Evolutionary conservation across 1,140 invertebrate species (phyloP).

Genomic region (Drosophila lacertosa): DNA sequence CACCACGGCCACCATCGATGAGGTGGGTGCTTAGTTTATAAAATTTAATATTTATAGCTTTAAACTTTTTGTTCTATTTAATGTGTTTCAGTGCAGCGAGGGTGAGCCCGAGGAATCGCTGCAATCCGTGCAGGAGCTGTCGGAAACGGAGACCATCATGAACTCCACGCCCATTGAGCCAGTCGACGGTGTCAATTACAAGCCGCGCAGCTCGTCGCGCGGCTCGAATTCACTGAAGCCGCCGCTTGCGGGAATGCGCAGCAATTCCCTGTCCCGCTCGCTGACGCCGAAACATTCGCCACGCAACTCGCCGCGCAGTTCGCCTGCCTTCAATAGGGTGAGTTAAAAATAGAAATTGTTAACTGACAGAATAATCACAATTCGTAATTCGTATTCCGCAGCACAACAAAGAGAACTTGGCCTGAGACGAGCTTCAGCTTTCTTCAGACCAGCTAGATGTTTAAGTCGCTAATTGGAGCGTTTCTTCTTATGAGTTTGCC

Average conservation of each 20-base stretch:
- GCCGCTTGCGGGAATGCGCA: conserved; percentile 22
- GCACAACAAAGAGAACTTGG: conserved; percentile 75
- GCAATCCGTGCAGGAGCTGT: conserved; percentile 67
- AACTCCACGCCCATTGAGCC: conserved; percentile 78
- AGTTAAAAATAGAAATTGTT: conserved; percentile 26
- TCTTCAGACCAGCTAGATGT: too few species aligned
- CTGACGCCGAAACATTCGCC: conserved; percentile 62
- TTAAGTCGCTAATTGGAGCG: conserved; percentile 28
- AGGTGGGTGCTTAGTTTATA: conserved; percentile 25
- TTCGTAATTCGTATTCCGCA: conserved; percentile 23
- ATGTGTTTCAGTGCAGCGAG: conserved; percentile 69
- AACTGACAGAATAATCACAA: conserved; percentile 32
- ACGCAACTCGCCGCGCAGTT: conserved; percentile 25
- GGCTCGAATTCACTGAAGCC: conserved; percentile 55
- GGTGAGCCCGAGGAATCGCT: conserved; percentile 54
- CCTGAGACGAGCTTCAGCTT: conserved; percentile 36
- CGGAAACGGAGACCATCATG: conserved; percentile 74
- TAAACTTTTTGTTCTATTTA: background rate
- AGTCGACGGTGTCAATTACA: conserved; percentile 27
- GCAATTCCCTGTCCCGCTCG: conserved; percentile 53
- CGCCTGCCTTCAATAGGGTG: conserved; percentile 58
- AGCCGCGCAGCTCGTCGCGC: conserved; percentile 27
- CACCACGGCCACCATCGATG: conserved; percentile 76
- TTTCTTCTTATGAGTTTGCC: conserved; percentile 22
- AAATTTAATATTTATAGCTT: background rate